These are phyloP conservation scores for Myiagra hebetior DNA, from an alignment of 2,113 vertebrate genomes.

Conservation along the genomic window DNA sequence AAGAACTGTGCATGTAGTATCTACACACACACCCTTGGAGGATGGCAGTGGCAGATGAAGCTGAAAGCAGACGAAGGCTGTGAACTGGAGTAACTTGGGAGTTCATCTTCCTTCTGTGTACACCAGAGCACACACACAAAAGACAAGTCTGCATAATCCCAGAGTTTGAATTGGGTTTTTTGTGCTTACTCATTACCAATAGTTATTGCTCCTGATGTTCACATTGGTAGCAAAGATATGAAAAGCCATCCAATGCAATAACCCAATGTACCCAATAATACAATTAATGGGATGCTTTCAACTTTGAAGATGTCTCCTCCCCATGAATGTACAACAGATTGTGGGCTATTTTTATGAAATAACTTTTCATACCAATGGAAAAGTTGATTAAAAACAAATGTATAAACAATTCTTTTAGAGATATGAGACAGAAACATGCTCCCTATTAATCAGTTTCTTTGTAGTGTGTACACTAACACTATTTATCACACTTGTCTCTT, in stretches of 20 bases:
- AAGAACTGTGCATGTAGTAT: neutral
- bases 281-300: slow-evolving; percentile 11
- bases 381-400: slow-evolving; percentile 61
- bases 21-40: neutral
- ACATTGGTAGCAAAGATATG: neutral
- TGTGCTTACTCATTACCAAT: neutral
- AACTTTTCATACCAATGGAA: slow-evolving; percentile 51
- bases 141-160: neutral
- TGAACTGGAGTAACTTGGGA: neutral
- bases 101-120: neutral
- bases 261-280: neutral
- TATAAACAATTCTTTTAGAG: slow-evolving; percentile 50
- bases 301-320: slow-evolving; percentile 10
- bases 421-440: slow-evolving; percentile 27
- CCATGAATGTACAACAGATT: neutral
- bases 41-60: neutral
- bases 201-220: neutral
- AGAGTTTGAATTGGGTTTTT: neutral
- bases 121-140: neutral
- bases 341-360: slow-evolving; percentile 36
- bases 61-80: fast-evolving
- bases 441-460: slow-evolving; percentile 63
- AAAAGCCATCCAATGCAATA: neutral
- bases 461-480: neutral
- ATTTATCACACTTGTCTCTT: slow-evolving; percentile 49